A percentile compares a stretch with the other conserved stretches of the same genome.
Evolutionary conservation across 2,113 vertebrate genomes (phyloP).

Genomic region (Pimephales promelas): DNA sequence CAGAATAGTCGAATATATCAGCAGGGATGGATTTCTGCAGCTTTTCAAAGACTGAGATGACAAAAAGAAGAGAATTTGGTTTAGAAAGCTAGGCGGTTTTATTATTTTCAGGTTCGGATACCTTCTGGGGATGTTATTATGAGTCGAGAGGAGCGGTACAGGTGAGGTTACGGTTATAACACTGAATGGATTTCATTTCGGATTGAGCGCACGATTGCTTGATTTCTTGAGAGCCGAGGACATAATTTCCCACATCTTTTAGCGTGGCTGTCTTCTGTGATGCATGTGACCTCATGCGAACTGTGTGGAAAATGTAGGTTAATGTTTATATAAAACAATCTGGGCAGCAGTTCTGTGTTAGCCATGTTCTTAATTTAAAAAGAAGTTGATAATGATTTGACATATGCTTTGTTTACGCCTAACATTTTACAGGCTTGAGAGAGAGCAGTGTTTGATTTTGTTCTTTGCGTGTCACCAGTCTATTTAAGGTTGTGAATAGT

Average conservation of each 20-base stretch:
- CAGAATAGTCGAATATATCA: neutral
- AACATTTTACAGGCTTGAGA: neutral
- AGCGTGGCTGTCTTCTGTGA: neutral
- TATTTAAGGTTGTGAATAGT: neutral
- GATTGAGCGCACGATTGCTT: neutral
- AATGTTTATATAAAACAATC: slow-evolving; percentile 18
- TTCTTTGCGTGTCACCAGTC: neutral
- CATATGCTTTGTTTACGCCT: neutral
- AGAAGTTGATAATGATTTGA: neutral
- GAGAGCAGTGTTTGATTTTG: neutral
- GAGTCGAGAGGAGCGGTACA: neutral
- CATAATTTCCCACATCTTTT: slow-evolving; percentile 26
- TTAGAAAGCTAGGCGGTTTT: neutral
- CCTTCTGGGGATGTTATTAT: slow-evolving; percentile 11
- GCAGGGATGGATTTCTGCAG: slow-evolving; percentile 17
- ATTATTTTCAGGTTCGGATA: slow-evolving; percentile 5
- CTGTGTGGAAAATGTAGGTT: slow-evolving; percentile 3
- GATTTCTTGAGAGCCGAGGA: slow-evolving; percentile 23
- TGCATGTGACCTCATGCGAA: slow-evolving; percentile 25
- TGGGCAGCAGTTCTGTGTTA: neutral
- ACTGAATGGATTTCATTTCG: neutral
- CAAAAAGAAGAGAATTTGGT: neutral
- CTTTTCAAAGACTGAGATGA: neutral
- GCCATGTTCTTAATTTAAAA: neutral
- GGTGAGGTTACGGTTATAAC: neutral